A percentile compares a stretch with the other conserved stretches of the same genome.
phyloP scores from a whole-genome alignment of 2,888 invertebrate species.

The Andrena bucephala region DNA sequence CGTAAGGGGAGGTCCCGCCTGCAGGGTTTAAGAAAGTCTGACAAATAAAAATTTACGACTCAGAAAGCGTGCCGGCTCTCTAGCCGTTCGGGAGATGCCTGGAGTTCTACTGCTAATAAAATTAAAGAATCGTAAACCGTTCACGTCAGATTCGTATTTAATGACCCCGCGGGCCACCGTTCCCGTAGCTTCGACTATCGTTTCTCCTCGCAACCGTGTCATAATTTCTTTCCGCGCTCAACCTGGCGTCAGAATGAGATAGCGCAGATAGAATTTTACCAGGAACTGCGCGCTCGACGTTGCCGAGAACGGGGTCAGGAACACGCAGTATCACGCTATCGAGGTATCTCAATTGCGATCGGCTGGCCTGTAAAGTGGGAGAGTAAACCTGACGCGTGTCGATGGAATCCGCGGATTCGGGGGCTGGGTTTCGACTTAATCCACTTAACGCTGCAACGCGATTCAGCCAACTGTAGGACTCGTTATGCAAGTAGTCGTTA shows the following conservation, averaged over 20 bases:
- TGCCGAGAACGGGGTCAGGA: constrained; percentile 30
- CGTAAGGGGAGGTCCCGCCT: constrained; percentile 45
- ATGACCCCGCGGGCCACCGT: background rate
- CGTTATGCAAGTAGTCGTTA: constrained; percentile 4
- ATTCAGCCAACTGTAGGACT: background rate
- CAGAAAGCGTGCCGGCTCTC: constrained; percentile 60
- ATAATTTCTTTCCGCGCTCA: background rate
- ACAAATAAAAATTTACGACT: constrained; percentile 80
- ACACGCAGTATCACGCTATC: background rate
- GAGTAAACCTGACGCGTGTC: constrained; percentile 25
- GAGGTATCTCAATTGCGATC: constrained; percentile 37
- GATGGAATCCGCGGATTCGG: constrained; percentile 20
- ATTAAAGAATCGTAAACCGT: constrained; percentile 44
- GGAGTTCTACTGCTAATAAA: constrained; percentile 43
- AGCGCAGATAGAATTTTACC: constrained; percentile 7
- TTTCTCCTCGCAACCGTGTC: background rate
- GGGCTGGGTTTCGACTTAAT: constrained; percentile 27
- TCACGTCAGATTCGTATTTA: constrained; percentile 24
- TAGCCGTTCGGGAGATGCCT: constrained; percentile 13
- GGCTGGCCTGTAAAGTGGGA: constrained; percentile 31
- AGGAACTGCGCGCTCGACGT: constrained; percentile 1
- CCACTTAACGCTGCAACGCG: constrained; percentile 10
- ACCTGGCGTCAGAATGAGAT: constrained; percentile 1
- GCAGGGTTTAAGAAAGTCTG: constrained; percentile 69
- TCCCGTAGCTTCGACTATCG: background rate